These are phyloP conservation scores for Eulemur albifrons DNA, from an alignment of 2,797 vertebrate genomes.

Conservation along the genomic window DNA sequence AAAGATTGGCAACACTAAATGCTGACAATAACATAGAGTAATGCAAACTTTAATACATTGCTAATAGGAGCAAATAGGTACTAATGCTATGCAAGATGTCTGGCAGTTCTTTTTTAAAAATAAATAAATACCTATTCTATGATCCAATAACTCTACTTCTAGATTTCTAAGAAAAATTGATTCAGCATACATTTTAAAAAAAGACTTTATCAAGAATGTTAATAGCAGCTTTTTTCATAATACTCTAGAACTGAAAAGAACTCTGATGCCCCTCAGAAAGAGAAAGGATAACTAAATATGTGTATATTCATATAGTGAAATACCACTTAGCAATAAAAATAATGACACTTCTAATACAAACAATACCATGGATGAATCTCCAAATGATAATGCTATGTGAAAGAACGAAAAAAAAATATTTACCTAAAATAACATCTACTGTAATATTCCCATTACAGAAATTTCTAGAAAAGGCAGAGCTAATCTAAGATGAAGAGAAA, in stretches of 20 bases:
- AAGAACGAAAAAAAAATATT: background rate
- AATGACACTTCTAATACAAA: background rate
- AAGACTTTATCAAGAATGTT: background rate
- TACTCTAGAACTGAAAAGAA: background rate
- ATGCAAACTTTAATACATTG: background rate
- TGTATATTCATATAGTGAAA: background rate
- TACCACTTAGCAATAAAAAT: background rate
- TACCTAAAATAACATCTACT: background rate
- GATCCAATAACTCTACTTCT: background rate
- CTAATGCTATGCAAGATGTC: background rate
- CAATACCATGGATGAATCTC: background rate
- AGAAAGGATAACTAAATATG: background rate
- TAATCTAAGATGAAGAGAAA: background rate
- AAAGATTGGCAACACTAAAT: background rate
- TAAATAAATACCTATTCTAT: background rate
- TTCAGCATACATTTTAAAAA: background rate
- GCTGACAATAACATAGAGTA: background rate
- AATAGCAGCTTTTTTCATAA: background rate
- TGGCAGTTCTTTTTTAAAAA: background rate
- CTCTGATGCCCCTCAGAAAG: background rate
- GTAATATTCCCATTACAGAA: background rate
- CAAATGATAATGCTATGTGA: background rate
- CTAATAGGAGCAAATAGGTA: background rate
- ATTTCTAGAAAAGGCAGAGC: background rate
- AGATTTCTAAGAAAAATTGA: background rate